Evolutionary conservation across 2,113 vertebrate genomes (phyloP), one percentile per base, ranked within the genome.

Genomic region (Oceanites oceanicus): DNA sequence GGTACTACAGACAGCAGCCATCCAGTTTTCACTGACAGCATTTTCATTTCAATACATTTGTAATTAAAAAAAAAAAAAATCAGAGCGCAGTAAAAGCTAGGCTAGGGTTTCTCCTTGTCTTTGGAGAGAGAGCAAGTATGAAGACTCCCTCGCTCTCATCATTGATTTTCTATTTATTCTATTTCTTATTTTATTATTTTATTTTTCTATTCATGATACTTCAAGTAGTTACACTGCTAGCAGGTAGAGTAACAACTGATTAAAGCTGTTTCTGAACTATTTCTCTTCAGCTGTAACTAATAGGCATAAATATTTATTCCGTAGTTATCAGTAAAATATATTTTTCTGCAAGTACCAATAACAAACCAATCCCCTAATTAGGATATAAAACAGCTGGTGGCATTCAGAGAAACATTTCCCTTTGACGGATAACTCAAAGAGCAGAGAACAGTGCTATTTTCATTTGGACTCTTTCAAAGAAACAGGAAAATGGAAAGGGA

Each of bases 291-390:
- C 87, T 95, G 66, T 92, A 89, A 88, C 79, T 95, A 97, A 97
- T 95, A 90, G 61, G 36, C 77, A 88, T 93, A 98, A 97, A 98
- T 98, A 95, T 98, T 98, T 98, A 96, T 92, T 90, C 87, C 79
- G 52, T 90, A 80, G 50, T 96, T 98, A 98, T 98, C 98, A 97
- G 96, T 93, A 92, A 95, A 96, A 94, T 91, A 58, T 93, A 96
- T 96, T 98, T 97, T 96, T 95, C 92, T 97, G 89, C 55, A 97
- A 94, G 58, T 88, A 94, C 96, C 92, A 95, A 79, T 95, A 96
- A 95, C 71, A 97, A 97, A 42, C 15, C 58, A 67, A 38, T 95
- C 88, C 68, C 59, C 92, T 98, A 97, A 98, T 98, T 98, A 95
- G 87, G 95, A 98, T 84, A 93, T n/a, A 79, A 97, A 97, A 55